Conservation (phyloP, 2,888 invertebrate species). For the Girardia tigrina region DNA sequence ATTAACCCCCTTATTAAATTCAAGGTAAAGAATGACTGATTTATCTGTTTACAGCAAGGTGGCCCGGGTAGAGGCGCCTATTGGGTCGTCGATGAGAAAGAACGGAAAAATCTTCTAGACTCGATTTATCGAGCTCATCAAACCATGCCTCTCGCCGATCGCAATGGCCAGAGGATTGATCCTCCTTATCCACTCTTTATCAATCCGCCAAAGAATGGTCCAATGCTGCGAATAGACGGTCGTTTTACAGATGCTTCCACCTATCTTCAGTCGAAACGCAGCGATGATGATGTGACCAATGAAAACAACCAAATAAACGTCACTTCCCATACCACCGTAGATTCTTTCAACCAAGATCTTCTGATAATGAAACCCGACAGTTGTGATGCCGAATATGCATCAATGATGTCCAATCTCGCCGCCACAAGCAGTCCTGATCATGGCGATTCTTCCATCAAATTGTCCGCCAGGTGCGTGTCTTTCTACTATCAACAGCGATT, state of each 20-base stretch:
- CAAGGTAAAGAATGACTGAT: background rate
- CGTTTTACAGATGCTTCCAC: conserved; percentile 10
- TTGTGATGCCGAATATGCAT: background rate
- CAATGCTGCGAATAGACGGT: background rate
- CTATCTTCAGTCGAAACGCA: background rate
- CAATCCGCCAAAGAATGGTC: background rate
- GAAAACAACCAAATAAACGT: background rate
- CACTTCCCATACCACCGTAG: background rate
- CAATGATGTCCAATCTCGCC: conserved; percentile 12
- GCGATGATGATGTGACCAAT: background rate
- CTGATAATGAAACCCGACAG: background rate
- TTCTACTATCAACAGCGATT: too few relatives aligned
- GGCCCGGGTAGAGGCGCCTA: conserved; percentile 29
- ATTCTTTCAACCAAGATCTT: background rate
- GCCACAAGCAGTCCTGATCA: background rate
- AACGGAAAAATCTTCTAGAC: conserved; percentile 27
- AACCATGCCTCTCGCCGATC: background rate
- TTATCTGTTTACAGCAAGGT: conserved; percentile 2
- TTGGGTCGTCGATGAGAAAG: conserved; percentile 30
- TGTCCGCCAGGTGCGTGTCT: background rate
- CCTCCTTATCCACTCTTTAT: background rate
- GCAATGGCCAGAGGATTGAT: background rate
- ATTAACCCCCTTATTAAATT: background rate
- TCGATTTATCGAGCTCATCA: conserved; percentile 11
- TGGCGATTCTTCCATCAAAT: background rate